Base-by-base conservation (phyloP, 2,888 invertebrate genomes). In the Myathropa florea region DNA sequence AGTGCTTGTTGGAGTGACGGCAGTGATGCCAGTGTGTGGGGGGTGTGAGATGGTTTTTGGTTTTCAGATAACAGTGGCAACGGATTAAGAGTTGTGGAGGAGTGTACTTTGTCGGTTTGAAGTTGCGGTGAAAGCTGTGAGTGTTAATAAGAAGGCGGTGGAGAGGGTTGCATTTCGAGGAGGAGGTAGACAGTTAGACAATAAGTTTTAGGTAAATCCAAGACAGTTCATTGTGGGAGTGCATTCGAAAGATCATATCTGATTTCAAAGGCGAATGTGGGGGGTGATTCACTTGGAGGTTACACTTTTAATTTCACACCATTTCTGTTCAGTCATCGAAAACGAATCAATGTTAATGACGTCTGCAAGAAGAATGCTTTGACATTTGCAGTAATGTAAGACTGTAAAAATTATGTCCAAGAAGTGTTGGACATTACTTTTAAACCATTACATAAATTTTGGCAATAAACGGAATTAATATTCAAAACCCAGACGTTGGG, bases 121-220 rank as follows among this genome's bases (percentile, higher is more conserved):
- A 70, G 28, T 23, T 78, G 78, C 28, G 78, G 68, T 36, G 61
- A 68, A 61, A 63, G 33, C n/a, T 75, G 55, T 64, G 73, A 73
- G 67, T 60, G 60, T 46, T 46, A 46, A 46, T 46, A 46, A n/a
- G n/a, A 46, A 46, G 55, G 55, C 30, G n/a, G 33, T 30, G 6
- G 6, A 23, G 21, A 4, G 21, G 18, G 23, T 23, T 33, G 4
- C 12, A n/a, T 18, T 46, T 46, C n/a, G 46, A 18, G 18, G n/a
- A 18, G n/a, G 39, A 6, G 46, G 12, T 12, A 33, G 33, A 33
- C 10, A 30, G 30, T 30, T 30, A 30, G 30, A 30, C 33, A 33
- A 12, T 33, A 12, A 18, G 46, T n/a, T 7, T 7, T 46, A 7
- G 46, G 7, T 18, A 7, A 46, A 46, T 46, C 18, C 46, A n/a